Evolutionary conservation across 2,797 vertebrate genomes (phyloP), one percentile per base, ranked within the genome.

Genomic region (Melopsittacus undulatus): DNA sequence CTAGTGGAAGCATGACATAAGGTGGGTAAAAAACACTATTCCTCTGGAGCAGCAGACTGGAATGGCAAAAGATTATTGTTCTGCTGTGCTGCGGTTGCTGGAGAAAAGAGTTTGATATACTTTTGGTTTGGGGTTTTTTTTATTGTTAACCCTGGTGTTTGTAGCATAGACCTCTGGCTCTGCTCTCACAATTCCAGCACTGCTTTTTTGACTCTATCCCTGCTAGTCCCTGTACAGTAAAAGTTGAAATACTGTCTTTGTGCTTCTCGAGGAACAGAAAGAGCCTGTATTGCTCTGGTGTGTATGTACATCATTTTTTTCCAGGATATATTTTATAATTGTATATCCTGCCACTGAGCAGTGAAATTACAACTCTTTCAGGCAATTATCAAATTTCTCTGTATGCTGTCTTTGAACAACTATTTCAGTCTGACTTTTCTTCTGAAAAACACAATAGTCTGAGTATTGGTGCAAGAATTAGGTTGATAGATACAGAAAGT

Each of bases 21-120:
- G 96, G 96, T 96, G 96, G 95, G 96, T 97, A 94, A 94, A 94
- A 87, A 51, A 17, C 6, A 18, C 14, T 77, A 62, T 87, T 90
- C 38, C 42, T 94, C 54, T 62, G 83, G 72, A 93, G 75, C 93
- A 89, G 72, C 83, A 95, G 83, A 42, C 48, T 75, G 85, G 83
- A 77, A 70, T 57, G 78, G 64, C 75, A 66, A 20, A 82, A 69
- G 40, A 30, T 38, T 59, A 38, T 76, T 91, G 62, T 88, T 81
- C 38, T 93, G 80, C 83, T 77, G 0, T 32, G 40, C 74, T 86
- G 85, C 51, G 82, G 42, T 32, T 89, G 82, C 67, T 95, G 57
- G 62, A 77, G 57, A 72, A 75, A 30, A 77, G 67, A 85, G 42
- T 62, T 69, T 62, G 62, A 86, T 86, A 67, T 56, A n/a, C 51